A percentile compares a stretch with the other conserved stretches of the same genome.
Conservation (phyloP, 2,888 invertebrate genomes). For the Acrobasis consociella region DNA sequence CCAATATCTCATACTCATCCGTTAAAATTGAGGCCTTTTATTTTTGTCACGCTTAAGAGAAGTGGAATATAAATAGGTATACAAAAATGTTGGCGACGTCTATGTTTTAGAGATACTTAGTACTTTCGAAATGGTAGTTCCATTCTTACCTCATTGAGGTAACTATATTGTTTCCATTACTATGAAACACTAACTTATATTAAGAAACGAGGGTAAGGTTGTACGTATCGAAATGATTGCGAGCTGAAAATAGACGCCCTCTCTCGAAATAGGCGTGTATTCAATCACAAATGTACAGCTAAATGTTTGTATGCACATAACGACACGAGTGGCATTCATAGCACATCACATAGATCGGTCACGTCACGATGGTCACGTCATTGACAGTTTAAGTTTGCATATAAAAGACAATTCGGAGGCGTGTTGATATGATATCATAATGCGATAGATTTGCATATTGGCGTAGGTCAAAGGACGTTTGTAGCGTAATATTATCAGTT, state of each 20-base stretch:
- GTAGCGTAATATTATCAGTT: background rate
- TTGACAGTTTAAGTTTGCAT: background rate
- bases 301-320: conserved; percentile 1
- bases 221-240: conserved; percentile 15
- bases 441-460: conserved; percentile 5
- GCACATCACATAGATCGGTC: background rate
- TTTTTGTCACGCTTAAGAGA: too few species aligned
- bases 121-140: too few species aligned
- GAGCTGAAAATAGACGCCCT: conserved; percentile 2
- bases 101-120: too few species aligned
- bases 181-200: conserved; percentile 36
- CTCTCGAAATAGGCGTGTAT: conserved; percentile 13
- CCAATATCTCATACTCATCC: too few species aligned
- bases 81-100: too few species aligned
- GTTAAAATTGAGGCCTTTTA: too few species aligned
- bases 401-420: background rate
- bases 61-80: too few species aligned
- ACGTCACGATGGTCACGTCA: background rate
- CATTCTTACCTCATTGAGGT: too few species aligned
- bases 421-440: conserved; percentile 6
- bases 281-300: background rate
- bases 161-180: background rate
- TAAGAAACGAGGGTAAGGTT: conserved; percentile 28
- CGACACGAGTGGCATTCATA: background rate
- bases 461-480: background rate